Evolutionary conservation across 2,797 vertebrate genomes (phyloP), one percentile per base, ranked within the genome.

Genomic region (Triplophysa yarkandensis): DNA sequence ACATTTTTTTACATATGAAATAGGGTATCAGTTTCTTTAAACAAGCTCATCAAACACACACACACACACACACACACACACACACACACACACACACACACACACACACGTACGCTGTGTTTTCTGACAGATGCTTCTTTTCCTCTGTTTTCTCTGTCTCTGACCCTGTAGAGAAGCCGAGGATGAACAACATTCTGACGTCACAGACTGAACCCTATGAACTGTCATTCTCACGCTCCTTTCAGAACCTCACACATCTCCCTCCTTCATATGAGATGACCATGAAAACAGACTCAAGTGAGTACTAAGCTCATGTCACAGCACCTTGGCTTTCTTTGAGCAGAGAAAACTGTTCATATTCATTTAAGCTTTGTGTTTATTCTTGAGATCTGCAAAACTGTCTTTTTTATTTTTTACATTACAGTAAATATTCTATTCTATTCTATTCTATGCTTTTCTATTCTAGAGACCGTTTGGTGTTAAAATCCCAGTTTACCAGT

Each of bases 181-280:
- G 96, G 68, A 88, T 86, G 93, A 98, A 98, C 94, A 97, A 95
- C 86, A 99, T 99, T 85, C 93, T 99, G 83, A 99, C 97, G 6
- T 98, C 97, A 0, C 95, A 96, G 82, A 99, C 97, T 0, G 97
- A 98, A 86, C 95, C 97, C 72, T 99, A 97, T 17, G 96, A 99
- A 81, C 90, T 98, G 58, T 96, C 95, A 48, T 96, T 99, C 87
- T 98, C 97, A 80, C 92, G 95, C 72, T 98, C 97, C 80, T 98
- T 97, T 92, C 96, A 98, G 94, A 99, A 97, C 89, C 94, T 98
- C 85, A 94, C 94, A 68, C 96, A 97, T 83, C 93, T 98, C 69
- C 95, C 95, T 6, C 95, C 96, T 1, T 95, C 96, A 77, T 98
- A 97, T 0, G 96, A 99, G 86, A 92, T 96, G 68, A 92, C 95